Conservation (phyloP, 2,888 invertebrate genomes). For the Drosophila barbarae region DNA sequence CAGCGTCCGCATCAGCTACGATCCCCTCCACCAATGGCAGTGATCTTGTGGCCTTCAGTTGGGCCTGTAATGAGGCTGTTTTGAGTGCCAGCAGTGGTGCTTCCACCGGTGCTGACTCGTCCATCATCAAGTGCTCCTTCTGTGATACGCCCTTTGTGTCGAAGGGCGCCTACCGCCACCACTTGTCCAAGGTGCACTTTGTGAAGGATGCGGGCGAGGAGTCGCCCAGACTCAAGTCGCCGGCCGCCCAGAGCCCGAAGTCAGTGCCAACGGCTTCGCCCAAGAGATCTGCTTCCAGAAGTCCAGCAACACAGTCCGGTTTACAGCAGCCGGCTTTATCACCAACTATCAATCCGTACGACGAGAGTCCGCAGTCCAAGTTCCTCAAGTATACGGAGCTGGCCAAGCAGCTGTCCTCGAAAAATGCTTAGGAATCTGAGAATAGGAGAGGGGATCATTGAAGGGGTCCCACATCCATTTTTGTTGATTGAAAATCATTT, state of each 20-base stretch:
- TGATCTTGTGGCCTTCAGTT: conserved; percentile 91
- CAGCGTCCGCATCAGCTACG: conserved; percentile 9
- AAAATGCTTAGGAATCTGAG: conserved; percentile 86
- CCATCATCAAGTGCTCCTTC: conserved; percentile 95
- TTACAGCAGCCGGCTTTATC: conserved; percentile 57
- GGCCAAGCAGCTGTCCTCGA: conserved; percentile 98
- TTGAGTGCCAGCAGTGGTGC: conserved; percentile 82
- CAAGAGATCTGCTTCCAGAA: conserved; percentile 65
- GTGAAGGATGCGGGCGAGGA: conserved; percentile 90
- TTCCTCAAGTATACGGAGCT: conserved; percentile 99
- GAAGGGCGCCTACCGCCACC: conserved; percentile 97
- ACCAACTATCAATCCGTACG: conserved; percentile 83
- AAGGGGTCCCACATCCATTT: neutral
- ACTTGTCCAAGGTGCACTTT: conserved; percentile 96
- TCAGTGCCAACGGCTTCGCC: conserved; percentile 66
- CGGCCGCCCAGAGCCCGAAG: conserved; percentile 65
- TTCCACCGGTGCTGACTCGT: conserved; percentile 82
- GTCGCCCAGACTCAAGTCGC: conserved; percentile 80
- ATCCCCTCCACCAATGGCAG: conserved; percentile 54
- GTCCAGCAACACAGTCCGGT: conserved; percentile 56
- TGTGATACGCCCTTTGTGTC: conserved; percentile 98
- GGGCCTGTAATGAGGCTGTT: conserved; percentile 96
- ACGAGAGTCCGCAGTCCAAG: conserved; percentile 97
- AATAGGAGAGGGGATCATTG: neutral
- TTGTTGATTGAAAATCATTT: neutral